A percentile compares a stretch with the other conserved stretches of the same genome.
phyloP scores from a whole-genome alignment of 1,140 invertebrate genomes.

The Anastatus disparis region DNA sequence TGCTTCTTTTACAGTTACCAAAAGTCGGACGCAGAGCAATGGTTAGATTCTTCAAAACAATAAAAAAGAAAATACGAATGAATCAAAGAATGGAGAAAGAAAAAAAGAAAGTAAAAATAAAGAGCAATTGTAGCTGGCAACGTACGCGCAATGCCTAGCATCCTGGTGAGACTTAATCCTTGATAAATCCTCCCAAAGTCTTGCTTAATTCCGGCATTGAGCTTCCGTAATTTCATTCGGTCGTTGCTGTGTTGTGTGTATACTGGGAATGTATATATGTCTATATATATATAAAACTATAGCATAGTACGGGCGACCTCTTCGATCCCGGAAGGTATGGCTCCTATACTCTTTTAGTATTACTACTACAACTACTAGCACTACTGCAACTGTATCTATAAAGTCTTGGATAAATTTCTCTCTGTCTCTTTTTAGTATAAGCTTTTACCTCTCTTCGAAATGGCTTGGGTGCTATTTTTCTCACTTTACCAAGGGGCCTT shows the following conservation, averaged over 20 bases:
- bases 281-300: too few species aligned
- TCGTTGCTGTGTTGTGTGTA: too few species aligned
- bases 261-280: too few species aligned
- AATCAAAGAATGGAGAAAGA: too few species aligned
- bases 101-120: slow-evolving; percentile 10
- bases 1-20: too few species aligned
- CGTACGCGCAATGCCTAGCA: neutral
- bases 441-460: neutral
- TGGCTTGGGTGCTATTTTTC: slow-evolving; percentile 41
- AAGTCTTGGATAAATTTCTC: slow-evolving; percentile 28
- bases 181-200: slow-evolving; percentile 54
- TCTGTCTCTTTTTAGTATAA: slow-evolving; percentile 8
- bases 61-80: too few species aligned
- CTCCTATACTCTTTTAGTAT: too few species aligned
- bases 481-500: slow-evolving; percentile 29
- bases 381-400: slow-evolving; percentile 2
- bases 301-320: too few species aligned
- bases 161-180: slow-evolving; percentile 45
- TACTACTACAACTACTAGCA: too few species aligned
- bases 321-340: neutral
- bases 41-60: too few species aligned
- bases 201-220: slow-evolving; percentile 53
- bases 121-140: neutral
- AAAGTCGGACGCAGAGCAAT: too few species aligned
- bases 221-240: slow-evolving; percentile 54